Conservation (phyloP, 2,113 vertebrate genomes). For the Perca schrenkii region DNA sequence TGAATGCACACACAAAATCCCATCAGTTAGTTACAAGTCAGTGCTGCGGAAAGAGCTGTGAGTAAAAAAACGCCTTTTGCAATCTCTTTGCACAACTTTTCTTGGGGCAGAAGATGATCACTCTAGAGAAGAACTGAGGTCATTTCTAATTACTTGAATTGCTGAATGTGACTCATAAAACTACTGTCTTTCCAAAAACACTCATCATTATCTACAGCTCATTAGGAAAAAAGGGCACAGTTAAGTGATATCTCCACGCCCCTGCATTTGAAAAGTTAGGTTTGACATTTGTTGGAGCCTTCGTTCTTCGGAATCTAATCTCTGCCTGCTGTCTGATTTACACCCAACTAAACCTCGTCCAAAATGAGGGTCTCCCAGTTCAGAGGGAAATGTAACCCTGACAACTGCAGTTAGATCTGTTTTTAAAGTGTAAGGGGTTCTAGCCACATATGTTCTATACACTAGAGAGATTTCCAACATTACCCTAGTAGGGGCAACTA, state of each 20-base stretch:
- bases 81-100: background rate
- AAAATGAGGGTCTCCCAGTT: constrained; percentile 26
- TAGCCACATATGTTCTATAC: too few relatives aligned
- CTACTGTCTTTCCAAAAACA: constrained; percentile 16
- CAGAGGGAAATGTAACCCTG: constrained; percentile 24
- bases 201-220: constrained; percentile 20
- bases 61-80: background rate
- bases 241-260: constrained; percentile 11
- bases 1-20: background rate
- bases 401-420: background rate
- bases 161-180: constrained; percentile 36
- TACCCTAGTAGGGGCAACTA: too few relatives aligned
- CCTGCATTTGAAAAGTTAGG: constrained; percentile 29
- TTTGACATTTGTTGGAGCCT: constrained; percentile 23
- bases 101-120: constrained; percentile 6
- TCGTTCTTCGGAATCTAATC: constrained; percentile 33
- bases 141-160: constrained; percentile 42
- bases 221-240: constrained; percentile 16
- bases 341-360: constrained; percentile 13
- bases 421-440: too few relatives aligned
- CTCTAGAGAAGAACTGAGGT: constrained; percentile 17
- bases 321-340: constrained; percentile 42
- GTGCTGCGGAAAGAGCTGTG: background rate
- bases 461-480: too few relatives aligned
- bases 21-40: background rate